Evolutionary conservation across 2,888 invertebrate species (phyloP).

Genomic region (Galerucella nymphaeae): DNA sequence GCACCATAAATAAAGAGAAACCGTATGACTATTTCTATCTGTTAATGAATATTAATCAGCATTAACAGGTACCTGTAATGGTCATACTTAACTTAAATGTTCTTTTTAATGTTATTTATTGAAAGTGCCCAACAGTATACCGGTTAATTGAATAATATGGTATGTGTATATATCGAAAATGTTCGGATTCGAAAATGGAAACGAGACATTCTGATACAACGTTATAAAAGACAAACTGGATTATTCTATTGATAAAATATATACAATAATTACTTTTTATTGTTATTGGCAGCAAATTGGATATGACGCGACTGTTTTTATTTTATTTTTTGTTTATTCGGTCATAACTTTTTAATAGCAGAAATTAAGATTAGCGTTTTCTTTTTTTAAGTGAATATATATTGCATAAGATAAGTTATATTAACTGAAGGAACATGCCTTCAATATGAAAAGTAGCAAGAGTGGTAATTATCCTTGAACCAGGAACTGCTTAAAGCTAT

Average conservation of each 20-base stretch:
- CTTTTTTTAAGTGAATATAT: no score
- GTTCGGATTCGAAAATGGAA: not conserved
- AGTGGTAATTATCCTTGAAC: no score
- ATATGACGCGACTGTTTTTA: no score
- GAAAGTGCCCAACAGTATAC: slow-evolving; percentile 39
- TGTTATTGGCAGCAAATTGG: no score
- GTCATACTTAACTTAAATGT: slow-evolving; percentile 44
- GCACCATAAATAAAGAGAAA: slow-evolving; percentile 38
- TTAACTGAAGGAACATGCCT: no score
- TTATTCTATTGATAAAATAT: not conserved
- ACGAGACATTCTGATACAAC: not conserved
- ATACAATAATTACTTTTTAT: no score
- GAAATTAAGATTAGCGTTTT: no score
- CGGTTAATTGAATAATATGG: slow-evolving; percentile 40
- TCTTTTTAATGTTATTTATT: slow-evolving; percentile 44
- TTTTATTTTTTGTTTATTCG: no score
- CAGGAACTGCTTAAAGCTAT: no score
- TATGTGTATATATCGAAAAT: not conserved
- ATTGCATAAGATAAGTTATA: no score
- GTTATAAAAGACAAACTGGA: not conserved
- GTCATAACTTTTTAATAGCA: no score
- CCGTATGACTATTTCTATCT: slow-evolving; percentile 40
- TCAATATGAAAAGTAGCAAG: no score
- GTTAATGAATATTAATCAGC: slow-evolving; percentile 46
- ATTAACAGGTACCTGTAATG: slow-evolving; percentile 46